These are phyloP conservation scores for Pantelozetes paolii DNA, from an alignment of 2,888 invertebrate species.

Conservation along the genomic window DNA sequence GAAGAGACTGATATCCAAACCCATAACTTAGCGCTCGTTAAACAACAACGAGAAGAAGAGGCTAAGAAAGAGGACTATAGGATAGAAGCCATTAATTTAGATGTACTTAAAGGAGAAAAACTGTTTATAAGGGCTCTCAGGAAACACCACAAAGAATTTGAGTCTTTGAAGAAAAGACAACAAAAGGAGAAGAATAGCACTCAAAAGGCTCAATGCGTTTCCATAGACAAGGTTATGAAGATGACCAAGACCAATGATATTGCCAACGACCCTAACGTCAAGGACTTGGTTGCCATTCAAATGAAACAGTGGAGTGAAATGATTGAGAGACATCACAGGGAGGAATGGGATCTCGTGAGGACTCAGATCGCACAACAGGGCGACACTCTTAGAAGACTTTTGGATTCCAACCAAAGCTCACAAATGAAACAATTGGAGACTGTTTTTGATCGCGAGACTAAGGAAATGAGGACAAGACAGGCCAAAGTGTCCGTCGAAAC, in stretches of 20 bases:
- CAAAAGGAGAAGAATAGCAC: constrained; percentile 83
- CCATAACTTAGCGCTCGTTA: constrained; percentile 57
- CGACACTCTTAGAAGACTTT: constrained; percentile 66
- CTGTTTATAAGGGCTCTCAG: constrained; percentile 84
- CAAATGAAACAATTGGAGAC: constrained; percentile 85
- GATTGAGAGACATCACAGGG: constrained; percentile 71
- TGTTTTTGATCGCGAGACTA: constrained; percentile 65
- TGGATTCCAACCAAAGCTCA: constrained; percentile 72
- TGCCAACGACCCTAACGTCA: constrained; percentile 51
- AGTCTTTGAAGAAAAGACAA: constrained; percentile 83
- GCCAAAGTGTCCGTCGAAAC: constrained; percentile 96
- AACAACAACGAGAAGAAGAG: constrained; percentile 66
- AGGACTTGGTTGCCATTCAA: constrained; percentile 77
- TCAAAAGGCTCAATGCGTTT: constrained; percentile 84
- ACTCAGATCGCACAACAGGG: constrained; percentile 60
- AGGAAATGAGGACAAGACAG: constrained; percentile 89
- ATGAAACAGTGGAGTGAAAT: constrained; percentile 91
- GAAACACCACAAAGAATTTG: constrained; percentile 93
- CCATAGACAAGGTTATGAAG: constrained; percentile 88
- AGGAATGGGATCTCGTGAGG: constrained; percentile 70
- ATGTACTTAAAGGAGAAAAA: constrained; percentile 73
- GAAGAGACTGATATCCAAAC: constrained; percentile 65
- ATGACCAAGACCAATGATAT: constrained; percentile 67
- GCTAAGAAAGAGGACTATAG: constrained; percentile 63
- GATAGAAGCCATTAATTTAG: constrained; percentile 85